Percentiles rank a stretch among this genome's conserved stretches.
Evolutionary conservation across 2,888 invertebrate species (phyloP).

Genomic region (Caenorhabditis virilis): DNA sequence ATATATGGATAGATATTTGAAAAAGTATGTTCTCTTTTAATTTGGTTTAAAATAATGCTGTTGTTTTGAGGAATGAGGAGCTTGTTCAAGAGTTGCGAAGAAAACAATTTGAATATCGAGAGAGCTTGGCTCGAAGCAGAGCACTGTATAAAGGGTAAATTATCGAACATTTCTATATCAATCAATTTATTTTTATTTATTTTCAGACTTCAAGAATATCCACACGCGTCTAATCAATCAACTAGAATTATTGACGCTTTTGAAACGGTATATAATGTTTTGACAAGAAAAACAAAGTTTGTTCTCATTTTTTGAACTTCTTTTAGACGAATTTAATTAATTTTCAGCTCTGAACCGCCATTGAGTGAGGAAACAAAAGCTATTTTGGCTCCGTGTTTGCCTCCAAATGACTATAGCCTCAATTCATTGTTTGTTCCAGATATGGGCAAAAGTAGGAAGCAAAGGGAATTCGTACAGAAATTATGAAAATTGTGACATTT

Average conservation of each 20-base stretch:
- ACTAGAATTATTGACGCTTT: conserved; percentile 2
- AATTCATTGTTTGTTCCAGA: conserved; percentile 1
- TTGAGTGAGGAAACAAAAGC: too few relatives aligned
- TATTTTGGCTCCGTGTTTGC: too few relatives aligned
- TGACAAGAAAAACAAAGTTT: background rate
- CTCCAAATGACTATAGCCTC: too few relatives aligned
- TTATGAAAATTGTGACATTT: too few relatives aligned
- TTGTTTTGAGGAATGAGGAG: conserved; percentile 1
- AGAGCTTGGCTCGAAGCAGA: background rate
- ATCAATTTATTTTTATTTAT: background rate
- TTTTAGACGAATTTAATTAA: too few relatives aligned
- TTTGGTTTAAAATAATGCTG: background rate
- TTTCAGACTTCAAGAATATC: background rate
- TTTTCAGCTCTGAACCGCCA: too few relatives aligned
- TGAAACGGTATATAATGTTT: background rate
- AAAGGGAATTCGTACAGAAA: background rate
- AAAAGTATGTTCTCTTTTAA: conserved; percentile 4
- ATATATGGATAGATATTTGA: conserved; percentile 44
- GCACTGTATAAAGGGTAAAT: background rate
- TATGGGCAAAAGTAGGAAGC: background rate
- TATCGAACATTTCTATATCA: too few relatives aligned
- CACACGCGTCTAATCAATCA: background rate
- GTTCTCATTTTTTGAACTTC: background rate
- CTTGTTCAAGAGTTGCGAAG: background rate
- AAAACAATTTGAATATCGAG: background rate